phyloP scores from a whole-genome alignment of 2,888 invertebrate genomes.

The Tetranychus truncatus region DNA sequence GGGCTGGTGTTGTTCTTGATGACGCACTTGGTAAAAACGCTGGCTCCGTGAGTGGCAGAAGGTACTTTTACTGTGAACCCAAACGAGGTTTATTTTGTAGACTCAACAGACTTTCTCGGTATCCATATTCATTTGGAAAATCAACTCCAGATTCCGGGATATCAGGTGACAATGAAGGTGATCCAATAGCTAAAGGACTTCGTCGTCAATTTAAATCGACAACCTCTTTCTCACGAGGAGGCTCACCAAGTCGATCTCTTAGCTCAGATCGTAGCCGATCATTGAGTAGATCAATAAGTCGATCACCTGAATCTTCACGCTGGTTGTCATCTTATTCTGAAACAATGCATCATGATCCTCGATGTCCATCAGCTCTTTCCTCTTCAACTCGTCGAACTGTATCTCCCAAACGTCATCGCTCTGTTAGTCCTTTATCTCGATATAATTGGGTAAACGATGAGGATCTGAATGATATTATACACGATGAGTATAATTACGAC shows the following conservation, averaged over 20 bases:
- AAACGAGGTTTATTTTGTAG: conserved; percentile 81
- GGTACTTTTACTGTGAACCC: conserved; percentile 82
- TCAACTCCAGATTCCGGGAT: conserved; percentile 1
- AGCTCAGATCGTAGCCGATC: background rate
- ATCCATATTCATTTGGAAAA: conserved; percentile 24
- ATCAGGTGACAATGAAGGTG: background rate
- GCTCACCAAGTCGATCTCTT: conserved; percentile 14
- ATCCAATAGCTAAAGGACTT: background rate
- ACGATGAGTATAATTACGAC: conserved; percentile 16
- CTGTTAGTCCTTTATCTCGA: conserved; percentile 15
- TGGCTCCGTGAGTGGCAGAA: conserved; percentile 73
- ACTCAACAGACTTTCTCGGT: conserved; percentile 49
- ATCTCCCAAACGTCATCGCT: background rate
- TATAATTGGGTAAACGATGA: background rate
- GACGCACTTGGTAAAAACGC: conserved; percentile 94
- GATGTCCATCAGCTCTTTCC: background rate
- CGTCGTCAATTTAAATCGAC: background rate
- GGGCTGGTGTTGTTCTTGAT: conserved; percentile 92
- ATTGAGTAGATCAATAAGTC: background rate
- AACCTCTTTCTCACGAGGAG: conserved; percentile 10
- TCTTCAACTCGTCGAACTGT: background rate
- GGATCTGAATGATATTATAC: background rate
- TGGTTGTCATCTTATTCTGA: background rate
- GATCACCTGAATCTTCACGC: conserved; percentile 1
- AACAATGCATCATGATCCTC: background rate